Evolutionary conservation across 2,113 vertebrate genomes (phyloP).

Genomic region (Semnornis frantzii): DNA sequence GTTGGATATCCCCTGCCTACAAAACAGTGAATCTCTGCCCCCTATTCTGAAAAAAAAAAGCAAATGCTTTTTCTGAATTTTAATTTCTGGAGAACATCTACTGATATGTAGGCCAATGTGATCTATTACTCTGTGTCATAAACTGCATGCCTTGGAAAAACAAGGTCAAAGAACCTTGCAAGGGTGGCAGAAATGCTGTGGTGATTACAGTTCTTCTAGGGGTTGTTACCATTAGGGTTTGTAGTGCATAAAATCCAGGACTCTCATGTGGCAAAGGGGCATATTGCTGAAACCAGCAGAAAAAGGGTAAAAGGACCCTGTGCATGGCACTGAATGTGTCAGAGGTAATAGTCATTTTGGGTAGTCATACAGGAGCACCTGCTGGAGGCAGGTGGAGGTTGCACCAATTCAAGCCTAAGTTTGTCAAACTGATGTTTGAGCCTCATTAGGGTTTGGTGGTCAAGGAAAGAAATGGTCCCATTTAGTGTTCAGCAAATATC

Average conservation of each 20-base stretch:
- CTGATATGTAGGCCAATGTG: background rate
- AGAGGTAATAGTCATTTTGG: background rate
- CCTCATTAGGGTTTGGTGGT: background rate
- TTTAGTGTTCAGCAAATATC: background rate
- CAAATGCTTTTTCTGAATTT: background rate
- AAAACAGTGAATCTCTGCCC: background rate
- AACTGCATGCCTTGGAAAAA: background rate
- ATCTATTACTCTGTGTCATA: background rate
- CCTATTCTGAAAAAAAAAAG: background rate
- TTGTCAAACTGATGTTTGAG: background rate
- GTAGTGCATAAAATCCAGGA: background rate
- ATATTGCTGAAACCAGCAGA: background rate
- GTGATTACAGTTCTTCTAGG: background rate
- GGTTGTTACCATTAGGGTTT: background rate
- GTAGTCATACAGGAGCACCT: background rate
- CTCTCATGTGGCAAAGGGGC: background rate
- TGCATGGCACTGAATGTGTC: background rate
- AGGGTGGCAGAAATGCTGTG: accelerated
- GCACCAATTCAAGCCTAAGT: background rate
- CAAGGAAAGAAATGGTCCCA: background rate
- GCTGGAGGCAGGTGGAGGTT: background rate
- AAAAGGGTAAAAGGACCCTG: background rate
- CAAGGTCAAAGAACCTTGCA: background rate
- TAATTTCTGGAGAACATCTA: background rate
- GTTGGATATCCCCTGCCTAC: background rate